phyloP scores from a whole-genome alignment of 1,140 invertebrate genomes.

The Physella acuta region DNA sequence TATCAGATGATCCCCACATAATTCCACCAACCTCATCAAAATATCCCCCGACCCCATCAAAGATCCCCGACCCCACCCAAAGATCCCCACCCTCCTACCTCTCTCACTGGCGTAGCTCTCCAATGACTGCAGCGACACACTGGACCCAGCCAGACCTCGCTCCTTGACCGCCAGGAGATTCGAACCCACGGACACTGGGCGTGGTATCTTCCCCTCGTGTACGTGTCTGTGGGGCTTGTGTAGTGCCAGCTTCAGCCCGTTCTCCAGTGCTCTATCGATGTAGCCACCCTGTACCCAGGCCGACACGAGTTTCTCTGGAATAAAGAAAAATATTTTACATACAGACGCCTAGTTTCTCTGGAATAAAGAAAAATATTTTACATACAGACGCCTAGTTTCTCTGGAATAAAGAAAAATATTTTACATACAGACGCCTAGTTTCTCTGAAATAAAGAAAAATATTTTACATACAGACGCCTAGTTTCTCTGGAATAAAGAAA shows the following conservation, averaged over 20 bases:
- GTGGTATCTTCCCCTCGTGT: constrained; percentile 18
- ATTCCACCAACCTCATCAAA: too few relatives aligned
- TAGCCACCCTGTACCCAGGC: constrained; percentile 17
- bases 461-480: too few relatives aligned
- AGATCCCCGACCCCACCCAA: too few relatives aligned
- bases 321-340: neutral
- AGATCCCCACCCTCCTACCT: neutral
- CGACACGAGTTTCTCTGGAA: constrained; percentile 11
- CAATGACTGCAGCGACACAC: constrained; percentile 10
- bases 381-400: too few relatives aligned
- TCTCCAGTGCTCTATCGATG: neutral
- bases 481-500: too few relatives aligned
- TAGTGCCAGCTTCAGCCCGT: neutral
- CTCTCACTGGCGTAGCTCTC: constrained; percentile 11
- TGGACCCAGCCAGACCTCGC: constrained; percentile 9
- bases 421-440: too few relatives aligned
- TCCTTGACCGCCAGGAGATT: constrained; percentile 12
- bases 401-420: too few relatives aligned
- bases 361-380: too few relatives aligned
- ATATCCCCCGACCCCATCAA: too few relatives aligned
- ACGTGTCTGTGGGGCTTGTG: constrained; percentile 19
- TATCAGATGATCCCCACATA: too few relatives aligned
- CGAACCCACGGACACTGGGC: constrained; percentile 4
- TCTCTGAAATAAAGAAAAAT: too few relatives aligned
- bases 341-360: neutral